Evolutionary conservation across 2,113 vertebrate species (phyloP).

Genomic region (Nansenia antarctica): DNA sequence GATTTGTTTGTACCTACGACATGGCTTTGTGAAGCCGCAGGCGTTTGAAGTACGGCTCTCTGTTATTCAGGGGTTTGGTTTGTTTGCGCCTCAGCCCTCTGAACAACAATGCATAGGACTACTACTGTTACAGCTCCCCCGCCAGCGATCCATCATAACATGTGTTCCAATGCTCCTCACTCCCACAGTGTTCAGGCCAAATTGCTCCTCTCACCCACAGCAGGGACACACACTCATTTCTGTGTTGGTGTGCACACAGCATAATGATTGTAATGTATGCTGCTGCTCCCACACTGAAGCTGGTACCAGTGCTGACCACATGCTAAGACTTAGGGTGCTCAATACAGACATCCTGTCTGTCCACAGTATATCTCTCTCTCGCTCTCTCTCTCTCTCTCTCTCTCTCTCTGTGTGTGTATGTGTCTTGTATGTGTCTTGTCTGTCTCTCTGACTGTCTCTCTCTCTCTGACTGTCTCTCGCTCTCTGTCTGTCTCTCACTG

Average conservation of each 20-base stretch:
- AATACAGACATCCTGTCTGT: no score
- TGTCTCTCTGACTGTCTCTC: no score
- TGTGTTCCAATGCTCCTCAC: constrained; percentile 28
- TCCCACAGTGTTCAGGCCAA: constrained; percentile 39
- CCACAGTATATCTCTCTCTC: no score
- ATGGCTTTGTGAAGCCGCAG: no score
- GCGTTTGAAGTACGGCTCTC: no score
- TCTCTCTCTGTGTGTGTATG: no score
- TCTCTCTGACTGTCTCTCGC: no score
- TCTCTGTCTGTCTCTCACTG: no score
- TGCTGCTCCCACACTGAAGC: background rate
- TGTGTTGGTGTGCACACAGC: constrained; percentile 42
- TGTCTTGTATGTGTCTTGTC: no score
- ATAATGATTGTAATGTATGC: constrained; percentile 27
- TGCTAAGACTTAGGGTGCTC: constrained; percentile 9
- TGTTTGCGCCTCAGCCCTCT: background rate
- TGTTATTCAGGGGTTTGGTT: no score
- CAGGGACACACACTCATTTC: constrained; percentile 31
- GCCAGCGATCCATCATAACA: constrained; percentile 21
- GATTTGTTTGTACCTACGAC: no score
- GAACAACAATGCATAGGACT: constrained; percentile 11
- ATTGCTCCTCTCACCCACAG: constrained; percentile 51
- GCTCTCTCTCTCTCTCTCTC: no score
- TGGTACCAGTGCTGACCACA: constrained; percentile 12
- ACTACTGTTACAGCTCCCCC: constrained; percentile 8